Conservation (phyloP, 2,113 vertebrate species). For the Chionis minor region DNA sequence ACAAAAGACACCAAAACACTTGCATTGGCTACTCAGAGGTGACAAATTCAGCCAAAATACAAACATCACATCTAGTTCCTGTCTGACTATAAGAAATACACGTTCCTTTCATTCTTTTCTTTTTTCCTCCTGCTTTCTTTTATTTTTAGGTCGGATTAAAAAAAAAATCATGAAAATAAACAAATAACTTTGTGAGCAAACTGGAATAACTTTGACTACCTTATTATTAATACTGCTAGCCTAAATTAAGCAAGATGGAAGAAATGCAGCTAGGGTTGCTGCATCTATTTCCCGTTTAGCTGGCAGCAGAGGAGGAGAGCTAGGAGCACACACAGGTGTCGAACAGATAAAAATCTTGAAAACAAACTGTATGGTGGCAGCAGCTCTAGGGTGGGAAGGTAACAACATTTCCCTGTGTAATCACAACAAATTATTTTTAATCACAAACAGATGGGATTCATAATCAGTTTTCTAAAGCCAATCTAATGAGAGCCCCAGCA, state of each 20-base stretch:
- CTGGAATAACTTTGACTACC: neutral
- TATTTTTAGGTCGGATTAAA: neutral
- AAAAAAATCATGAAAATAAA: neutral
- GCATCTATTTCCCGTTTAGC: neutral
- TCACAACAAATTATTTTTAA: conserved; percentile 43
- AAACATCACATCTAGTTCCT: neutral
- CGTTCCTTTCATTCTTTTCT: neutral
- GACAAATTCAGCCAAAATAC: neutral
- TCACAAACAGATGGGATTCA: conserved; percentile 18
- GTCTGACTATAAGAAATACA: neutral
- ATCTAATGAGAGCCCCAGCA: neutral
- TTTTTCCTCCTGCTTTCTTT: neutral
- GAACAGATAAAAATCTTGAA: neutral
- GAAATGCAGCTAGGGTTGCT: neutral
- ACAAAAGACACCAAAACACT: neutral
- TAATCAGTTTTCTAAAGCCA: conserved; percentile 16
- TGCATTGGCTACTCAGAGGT: neutral
- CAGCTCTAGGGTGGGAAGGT: neutral
- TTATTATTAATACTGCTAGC: neutral
- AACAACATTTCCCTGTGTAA: neutral
- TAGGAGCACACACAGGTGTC: neutral
- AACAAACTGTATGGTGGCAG: neutral
- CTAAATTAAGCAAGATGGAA: neutral
- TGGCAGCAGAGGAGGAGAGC: neutral
- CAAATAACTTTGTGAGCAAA: neutral